Evolutionary conservation across 2,888 invertebrate genomes (phyloP), one percentile per base, ranked within the genome.

Genomic region (Chymomyza procnemis): DNA sequence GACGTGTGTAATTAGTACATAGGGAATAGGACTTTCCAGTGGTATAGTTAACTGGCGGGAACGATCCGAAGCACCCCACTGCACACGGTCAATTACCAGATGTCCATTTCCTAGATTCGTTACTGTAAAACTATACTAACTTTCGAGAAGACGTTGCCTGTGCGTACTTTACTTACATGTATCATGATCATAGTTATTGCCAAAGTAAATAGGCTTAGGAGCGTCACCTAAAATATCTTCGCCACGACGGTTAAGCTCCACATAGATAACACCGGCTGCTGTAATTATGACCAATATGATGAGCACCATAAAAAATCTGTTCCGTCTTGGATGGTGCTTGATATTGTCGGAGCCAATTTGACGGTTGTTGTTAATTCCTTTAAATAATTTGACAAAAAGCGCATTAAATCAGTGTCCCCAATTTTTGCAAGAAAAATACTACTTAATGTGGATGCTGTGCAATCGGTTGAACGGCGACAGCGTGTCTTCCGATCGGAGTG

Each of bases 1-100:
- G 1, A 93, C 92, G 73, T 93, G 93, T 14, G 92, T 92, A 57
- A 93, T 90, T 1, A 93, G 78, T 0, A 92, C 92, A 70, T 92
- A 91, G 1, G 91, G 89, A 30, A 91, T 90, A 18, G 93, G 92
- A 67, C 88, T 88, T 3, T 72, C 55, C 55, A 92, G 79, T 4
- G 81, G 86, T 34, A 80, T 61, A 21, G 69, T 80, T 21, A 89
- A 69, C 34, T 82, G 81, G 3, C 74, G 72, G 14, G 71, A 77
- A 41, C 80, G 75, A 2, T 88, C 88, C 22, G 90, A 78, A 16
- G 91, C 85, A 21, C 91, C 91, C 91, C 91, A 91, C 78, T 90
- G 90, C 26, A 74, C 71, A 4, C 91, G 85, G 64, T 91, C 89
- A 73, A 91, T 85, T 48, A 91, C 81, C 46, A 90, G 86, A 83